Percentiles rank a stretch among this genome's conserved stretches.
phyloP scores from a whole-genome alignment of 1,140 invertebrate genomes.

The Steinernema feltiae region DNA sequence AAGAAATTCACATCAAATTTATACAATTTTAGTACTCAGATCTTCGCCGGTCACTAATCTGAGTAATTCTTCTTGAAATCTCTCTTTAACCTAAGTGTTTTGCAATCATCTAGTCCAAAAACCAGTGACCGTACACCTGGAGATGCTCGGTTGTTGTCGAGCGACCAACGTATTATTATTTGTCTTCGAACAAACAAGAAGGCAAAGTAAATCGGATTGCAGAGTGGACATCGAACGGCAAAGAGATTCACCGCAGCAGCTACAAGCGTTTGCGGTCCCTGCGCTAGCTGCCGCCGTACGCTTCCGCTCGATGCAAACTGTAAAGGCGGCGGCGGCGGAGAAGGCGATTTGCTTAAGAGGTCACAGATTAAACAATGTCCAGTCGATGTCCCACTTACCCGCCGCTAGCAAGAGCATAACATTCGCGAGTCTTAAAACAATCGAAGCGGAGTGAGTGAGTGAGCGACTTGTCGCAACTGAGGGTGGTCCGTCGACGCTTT shows the following conservation, averaged over 20 bases:
- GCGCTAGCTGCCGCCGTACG: neutral
- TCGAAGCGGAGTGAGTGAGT: neutral
- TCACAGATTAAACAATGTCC: slow-evolving; percentile 13
- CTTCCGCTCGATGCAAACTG: neutral
- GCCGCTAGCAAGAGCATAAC: neutral
- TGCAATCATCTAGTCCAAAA: no score
- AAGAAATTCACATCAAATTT: no score
- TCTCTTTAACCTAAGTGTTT: no score
- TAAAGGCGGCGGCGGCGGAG: neutral
- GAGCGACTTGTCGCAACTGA: neutral
- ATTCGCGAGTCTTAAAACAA: neutral
- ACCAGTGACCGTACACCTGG: neutral
- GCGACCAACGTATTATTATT: neutral
- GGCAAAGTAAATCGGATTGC: neutral
- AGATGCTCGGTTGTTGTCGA: no score
- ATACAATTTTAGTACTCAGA: no score
- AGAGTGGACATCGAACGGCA: neutral
- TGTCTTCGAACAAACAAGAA: neutral
- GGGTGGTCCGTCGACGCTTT: no score
- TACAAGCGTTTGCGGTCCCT: neutral
- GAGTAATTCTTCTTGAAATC: no score
- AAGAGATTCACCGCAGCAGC: neutral
- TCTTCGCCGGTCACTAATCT: no score
- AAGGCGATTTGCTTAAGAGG: slow-evolving; percentile 8
- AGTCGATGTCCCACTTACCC: slow-evolving; percentile 9